Percentiles rank a stretch among this genome's conserved stretches.
Evolutionary conservation across 2,113 vertebrate species (phyloP).

Genomic region (Diphyllodes magnificus): DNA sequence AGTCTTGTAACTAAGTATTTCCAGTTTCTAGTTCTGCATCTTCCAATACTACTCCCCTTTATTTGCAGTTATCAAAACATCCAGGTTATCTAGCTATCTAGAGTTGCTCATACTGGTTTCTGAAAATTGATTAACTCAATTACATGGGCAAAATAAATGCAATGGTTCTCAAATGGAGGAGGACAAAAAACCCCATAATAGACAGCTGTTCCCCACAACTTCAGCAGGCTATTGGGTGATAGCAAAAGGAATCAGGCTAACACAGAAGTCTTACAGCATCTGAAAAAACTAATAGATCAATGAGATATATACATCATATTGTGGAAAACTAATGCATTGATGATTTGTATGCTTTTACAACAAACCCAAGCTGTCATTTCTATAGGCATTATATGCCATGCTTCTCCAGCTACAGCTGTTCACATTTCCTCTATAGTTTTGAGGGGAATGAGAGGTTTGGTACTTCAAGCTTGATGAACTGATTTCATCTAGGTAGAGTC

Average conservation of each 20-base stretch:
- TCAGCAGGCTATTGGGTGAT: background rate
- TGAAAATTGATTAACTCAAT: background rate
- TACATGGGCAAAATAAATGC: background rate
- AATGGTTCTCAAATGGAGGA: background rate
- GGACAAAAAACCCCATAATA: fast-evolving
- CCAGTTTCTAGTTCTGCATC: background rate
- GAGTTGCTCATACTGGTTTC: background rate
- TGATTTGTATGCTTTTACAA: background rate
- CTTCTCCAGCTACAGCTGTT: background rate
- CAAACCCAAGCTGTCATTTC: background rate
- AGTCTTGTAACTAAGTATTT: background rate
- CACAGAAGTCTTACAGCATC: background rate
- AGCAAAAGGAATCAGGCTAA: background rate
- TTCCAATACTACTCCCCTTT: background rate
- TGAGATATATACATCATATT: background rate
- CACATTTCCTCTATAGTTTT: background rate
- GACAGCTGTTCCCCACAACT: background rate
- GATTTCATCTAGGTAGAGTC: background rate
- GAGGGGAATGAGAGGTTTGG: background rate
- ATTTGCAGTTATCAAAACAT: background rate
- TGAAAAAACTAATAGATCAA: background rate
- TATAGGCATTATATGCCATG: fast-evolving
- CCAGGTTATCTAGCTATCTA: background rate
- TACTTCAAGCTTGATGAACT: background rate
- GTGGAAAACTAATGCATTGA: background rate